Percentiles rank a stretch among this genome's conserved stretches.
Conservation (phyloP, 2,113 vertebrate species). For the Prinia subflava region DNA sequence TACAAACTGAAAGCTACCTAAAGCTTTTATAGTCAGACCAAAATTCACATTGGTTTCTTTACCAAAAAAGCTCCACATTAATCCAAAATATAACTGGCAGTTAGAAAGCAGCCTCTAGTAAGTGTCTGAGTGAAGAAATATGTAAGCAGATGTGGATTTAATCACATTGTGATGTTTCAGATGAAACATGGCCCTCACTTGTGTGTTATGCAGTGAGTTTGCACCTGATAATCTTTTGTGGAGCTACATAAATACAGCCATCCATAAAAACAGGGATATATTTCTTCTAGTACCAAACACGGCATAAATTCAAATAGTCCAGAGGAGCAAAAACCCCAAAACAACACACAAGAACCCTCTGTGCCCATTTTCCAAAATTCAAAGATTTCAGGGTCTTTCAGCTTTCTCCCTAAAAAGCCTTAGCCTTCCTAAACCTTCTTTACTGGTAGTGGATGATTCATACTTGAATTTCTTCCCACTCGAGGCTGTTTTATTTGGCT, state of each 20-base stretch:
- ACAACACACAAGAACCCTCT: not conserved
- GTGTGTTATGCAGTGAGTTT: not conserved
- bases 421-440: not conserved
- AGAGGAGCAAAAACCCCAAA: not conserved
- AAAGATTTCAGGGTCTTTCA: not conserved
- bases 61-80: not conserved
- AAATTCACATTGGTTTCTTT: not conserved
- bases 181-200: not conserved
- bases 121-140: not conserved
- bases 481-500: constrained; percentile 53
- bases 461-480: constrained; percentile 87
- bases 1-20: not conserved
- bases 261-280: not conserved
- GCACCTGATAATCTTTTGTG: not conserved
- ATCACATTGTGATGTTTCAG: not conserved
- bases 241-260: not conserved
- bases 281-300: not conserved
- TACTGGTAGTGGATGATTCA: not conserved
- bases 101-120: not conserved
- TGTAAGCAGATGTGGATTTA: not conserved
- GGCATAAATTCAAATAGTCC: not conserved
- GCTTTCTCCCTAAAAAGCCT: not conserved
- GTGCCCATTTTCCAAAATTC: not conserved
- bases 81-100: not conserved
- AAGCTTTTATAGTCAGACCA: not conserved